Evolutionary conservation across 92 coral and sea anemone species (phyloP).

Genomic region (Parazoanthus atlanticus): DNA sequence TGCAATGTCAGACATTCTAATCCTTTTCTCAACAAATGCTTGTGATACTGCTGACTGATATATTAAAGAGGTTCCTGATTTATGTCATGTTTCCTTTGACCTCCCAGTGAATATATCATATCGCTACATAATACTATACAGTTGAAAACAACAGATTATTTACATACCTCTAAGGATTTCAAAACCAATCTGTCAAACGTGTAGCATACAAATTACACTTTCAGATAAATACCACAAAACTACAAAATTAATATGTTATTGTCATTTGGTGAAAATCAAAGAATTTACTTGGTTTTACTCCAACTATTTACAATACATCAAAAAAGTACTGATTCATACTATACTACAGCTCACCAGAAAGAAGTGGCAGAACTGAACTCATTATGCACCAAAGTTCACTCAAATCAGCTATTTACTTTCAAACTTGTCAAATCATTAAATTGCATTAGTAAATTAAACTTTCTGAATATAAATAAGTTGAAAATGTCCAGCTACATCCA

Average conservation of each 20-base stretch:
- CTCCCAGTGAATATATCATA: constrained; percentile 2
- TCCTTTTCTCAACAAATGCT: not conserved
- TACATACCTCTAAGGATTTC: not conserved
- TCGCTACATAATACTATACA: constrained; percentile 23
- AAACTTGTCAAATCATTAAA: constrained; percentile 6
- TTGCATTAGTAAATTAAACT: not conserved
- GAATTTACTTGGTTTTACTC: not conserved
- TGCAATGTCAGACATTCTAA: not conserved
- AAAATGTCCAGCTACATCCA: not conserved
- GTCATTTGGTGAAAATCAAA: not conserved
- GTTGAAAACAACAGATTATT: not conserved
- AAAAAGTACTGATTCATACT: constrained; percentile 2
- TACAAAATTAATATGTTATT: not conserved
- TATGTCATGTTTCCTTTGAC: not conserved
- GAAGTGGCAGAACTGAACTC: not conserved
- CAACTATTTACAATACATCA: not conserved
- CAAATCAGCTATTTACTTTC: constrained; percentile 3
- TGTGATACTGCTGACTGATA: not conserved
- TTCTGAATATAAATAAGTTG: constrained; percentile 2
- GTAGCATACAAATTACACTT: not conserved
- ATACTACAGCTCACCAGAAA: not conserved
- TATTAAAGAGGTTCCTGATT: too few relatives aligned
- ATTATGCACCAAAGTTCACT: not conserved
- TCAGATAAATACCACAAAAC: not conserved
- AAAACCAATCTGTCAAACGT: not conserved